Base-by-base conservation (phyloP, 2,113 vertebrate species). In the Mesembrinibis cayennensis region DNA sequence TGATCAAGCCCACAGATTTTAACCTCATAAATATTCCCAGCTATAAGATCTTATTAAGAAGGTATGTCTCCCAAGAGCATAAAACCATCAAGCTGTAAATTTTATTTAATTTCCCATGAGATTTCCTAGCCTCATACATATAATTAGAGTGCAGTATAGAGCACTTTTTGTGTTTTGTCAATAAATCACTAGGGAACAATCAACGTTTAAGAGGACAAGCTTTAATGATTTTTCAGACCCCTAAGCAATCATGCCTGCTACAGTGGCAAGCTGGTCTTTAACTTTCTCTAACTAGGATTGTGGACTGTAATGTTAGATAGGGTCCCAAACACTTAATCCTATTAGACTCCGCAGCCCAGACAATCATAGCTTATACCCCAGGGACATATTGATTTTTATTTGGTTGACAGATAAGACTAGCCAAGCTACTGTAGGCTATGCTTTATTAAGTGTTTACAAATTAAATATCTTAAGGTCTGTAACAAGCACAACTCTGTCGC, bases 31-130 rank as follows among this genome's bases (percentile, higher is more conserved):
- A 99, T 98, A 98, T 98, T 98, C 99, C 98, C 98, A 99, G 99
- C 99, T 99, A 98, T 98, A 98, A 98, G 98, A 98, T 99, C 98
- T 99, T 99, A 99, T 99, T 99, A 99, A 99, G 99, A 99, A 98
- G 98, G 98, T 99, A 99, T 98, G 98, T 98, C 98, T 99, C 99
- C 99, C 99, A 98, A 97, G 99, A 99, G 99, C 98, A 98, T 97
- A 97, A 99, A 99, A 98, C 98, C 98, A 99, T 99, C 99, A 99
- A 99, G 98, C 98, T 99, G 98, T 99, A 99, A 99, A 99, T 99
- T 99, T 99, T 98, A 99, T 99, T 99, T 99, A 99, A 99, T 99
- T 99, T 99, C 99, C 99, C 99, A 98, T 90, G 98, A 99, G 99
- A 98, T 98, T 97, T 98, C 98, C 98, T 98, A 98, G 99, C 98